These are phyloP conservation scores for Pocota personata DNA, from an alignment of 2,888 invertebrate genomes.

Conservation along the genomic window DNA sequence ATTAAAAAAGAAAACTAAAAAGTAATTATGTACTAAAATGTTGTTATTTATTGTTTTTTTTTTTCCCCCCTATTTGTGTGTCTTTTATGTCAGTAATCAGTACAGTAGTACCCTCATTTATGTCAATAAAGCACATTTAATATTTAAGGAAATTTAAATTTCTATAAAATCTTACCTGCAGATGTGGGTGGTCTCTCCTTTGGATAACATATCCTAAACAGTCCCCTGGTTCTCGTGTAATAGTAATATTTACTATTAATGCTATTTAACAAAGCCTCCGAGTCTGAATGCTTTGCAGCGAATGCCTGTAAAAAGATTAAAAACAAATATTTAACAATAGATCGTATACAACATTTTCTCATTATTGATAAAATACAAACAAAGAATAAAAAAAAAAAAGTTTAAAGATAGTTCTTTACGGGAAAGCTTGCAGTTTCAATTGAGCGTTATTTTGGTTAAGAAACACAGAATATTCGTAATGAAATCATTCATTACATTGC, in stretches of 20 bases:
- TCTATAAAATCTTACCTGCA: slow-evolving; percentile 86
- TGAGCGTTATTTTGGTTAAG: no score
- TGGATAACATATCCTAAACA: slow-evolving; percentile 97
- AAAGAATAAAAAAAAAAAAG: no score
- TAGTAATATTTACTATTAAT: slow-evolving; percentile 94
- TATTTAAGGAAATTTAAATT: not conserved
- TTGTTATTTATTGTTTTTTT: no score
- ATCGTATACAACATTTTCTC: not conserved
- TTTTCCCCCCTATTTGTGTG: not conserved
- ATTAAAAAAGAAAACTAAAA: no score
- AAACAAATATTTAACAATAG: not conserved
- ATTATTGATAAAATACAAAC: not conserved
- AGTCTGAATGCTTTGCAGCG: slow-evolving; percentile 89
- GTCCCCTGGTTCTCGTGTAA: slow-evolving; percentile 95
- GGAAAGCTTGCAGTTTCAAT: no score
- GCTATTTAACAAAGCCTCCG: slow-evolving; percentile 88
- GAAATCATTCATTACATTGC: no score
- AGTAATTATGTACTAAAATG: no score
- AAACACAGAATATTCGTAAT: no score
- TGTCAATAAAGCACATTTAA: not conserved
- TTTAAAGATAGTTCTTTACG: no score
- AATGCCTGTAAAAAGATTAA: slow-evolving; percentile 85
- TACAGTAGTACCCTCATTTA: not conserved
- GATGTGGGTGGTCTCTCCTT: slow-evolving; percentile 92
- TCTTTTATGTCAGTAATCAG: not conserved